phyloP scores from a whole-genome alignment of 2,113 vertebrate genomes.

The Mesitornis unicolor region DNA sequence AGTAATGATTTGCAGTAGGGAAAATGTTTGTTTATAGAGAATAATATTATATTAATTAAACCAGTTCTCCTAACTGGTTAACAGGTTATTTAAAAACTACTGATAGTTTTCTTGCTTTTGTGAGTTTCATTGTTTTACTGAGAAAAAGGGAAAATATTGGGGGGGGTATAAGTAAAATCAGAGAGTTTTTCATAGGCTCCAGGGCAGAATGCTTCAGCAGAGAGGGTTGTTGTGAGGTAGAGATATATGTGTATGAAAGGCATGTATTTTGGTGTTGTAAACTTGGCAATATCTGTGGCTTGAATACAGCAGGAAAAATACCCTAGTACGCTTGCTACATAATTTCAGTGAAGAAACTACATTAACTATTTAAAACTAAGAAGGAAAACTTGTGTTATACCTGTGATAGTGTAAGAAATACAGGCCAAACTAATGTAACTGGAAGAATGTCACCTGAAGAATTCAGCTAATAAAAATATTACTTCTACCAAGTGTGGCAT shows the following conservation, averaged over 20 bases:
- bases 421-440: neutral
- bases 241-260: neutral
- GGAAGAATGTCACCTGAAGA: neutral
- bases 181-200: neutral
- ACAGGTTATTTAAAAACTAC: neutral
- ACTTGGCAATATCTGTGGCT: neutral
- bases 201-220: neutral
- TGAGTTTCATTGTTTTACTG: neutral
- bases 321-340: neutral
- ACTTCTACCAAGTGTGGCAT: neutral
- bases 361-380: neutral
- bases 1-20: neutral
- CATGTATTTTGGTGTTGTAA: neutral
- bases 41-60: no score
- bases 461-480: neutral
- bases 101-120: neutral
- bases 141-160: neutral
- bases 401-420: neutral
- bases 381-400: neutral
- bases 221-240: neutral
- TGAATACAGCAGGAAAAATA: neutral
- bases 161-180: no score
- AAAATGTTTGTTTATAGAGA: no score
- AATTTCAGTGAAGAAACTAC: neutral
- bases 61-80: neutral